These are phyloP conservation scores for Castor canadensis DNA, from an alignment of 2,113 vertebrate genomes.

Conservation along the genomic window DNA sequence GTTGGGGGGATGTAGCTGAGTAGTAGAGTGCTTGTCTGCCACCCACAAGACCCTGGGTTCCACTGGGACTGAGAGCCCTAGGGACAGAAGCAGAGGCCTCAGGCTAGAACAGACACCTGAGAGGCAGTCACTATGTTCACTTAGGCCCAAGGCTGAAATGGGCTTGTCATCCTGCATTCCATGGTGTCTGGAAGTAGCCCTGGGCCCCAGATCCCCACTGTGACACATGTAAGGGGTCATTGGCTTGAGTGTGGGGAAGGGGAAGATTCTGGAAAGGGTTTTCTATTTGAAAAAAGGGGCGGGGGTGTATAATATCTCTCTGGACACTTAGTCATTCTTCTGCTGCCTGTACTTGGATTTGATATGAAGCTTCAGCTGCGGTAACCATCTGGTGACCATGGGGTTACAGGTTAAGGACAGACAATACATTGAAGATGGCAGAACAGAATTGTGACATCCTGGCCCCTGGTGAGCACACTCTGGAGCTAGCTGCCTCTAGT, in stretches of 20 bases:
- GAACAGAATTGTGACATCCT: not conserved
- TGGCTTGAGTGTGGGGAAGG: not conserved
- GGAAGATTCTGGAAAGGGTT: not conserved
- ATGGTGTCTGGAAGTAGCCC: not conserved
- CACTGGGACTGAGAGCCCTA: too few relatives aligned
- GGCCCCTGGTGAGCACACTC: not conserved
- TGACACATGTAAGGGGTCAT: not conserved
- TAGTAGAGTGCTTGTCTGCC: too few relatives aligned
- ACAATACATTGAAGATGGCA: not conserved
- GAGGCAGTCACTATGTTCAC: not conserved
- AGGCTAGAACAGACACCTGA: not conserved
- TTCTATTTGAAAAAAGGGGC: not conserved
- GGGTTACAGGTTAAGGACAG: not conserved
- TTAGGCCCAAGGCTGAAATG: not conserved
- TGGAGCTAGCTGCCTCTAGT: not conserved
- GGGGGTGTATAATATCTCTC: not conserved
- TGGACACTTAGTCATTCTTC: not conserved
- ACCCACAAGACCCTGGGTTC: too few relatives aligned
- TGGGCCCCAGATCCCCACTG: not conserved
- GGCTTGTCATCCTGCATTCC: not conserved
- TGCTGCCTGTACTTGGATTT: not conserved
- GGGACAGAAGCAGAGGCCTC: not conserved
- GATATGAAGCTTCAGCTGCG: not conserved
- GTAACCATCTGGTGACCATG: not conserved
- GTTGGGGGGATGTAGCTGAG: too few relatives aligned